A percentile compares a stretch with the other conserved stretches of the same genome.
Evolutionary conservation across 2,113 vertebrate species (phyloP).

Genomic region (Antechinus flavipes): DNA sequence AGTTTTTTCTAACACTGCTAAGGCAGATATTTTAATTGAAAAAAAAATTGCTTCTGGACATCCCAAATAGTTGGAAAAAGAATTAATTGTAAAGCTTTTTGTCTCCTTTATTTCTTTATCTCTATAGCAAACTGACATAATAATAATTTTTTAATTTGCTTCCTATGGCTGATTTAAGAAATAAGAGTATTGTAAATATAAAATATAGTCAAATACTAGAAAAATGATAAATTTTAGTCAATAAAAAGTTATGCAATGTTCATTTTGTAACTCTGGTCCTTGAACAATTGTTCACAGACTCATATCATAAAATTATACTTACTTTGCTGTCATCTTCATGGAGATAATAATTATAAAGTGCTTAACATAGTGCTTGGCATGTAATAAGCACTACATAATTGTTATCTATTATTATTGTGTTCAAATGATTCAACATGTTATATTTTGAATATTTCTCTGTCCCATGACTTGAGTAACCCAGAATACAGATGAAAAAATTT

Average conservation of each 20-base stretch:
- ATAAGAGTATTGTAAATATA: slow-evolving; percentile 33
- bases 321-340: not conserved
- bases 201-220: slow-evolving; percentile 1
- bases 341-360: not conserved
- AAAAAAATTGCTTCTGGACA: not conserved
- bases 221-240: slow-evolving; percentile 23
- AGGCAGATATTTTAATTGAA: not conserved
- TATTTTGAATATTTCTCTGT: slow-evolving; percentile 27
- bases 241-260: slow-evolving; percentile 29
- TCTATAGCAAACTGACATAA: slow-evolving; percentile 32
- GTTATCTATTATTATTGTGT: not conserved
- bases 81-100: not conserved
- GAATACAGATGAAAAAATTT: not conserved
- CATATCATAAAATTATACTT: slow-evolving; percentile 12
- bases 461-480: not conserved
- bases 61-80: not conserved
- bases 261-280: slow-evolving; percentile 4
- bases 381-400: not conserved
- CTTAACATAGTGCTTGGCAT: not conserved
- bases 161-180: slow-evolving; percentile 26
- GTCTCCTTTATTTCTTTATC: slow-evolving; percentile 19
- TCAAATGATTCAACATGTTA: slow-evolving; percentile 3
- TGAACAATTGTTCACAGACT: not conserved
- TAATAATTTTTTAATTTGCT: slow-evolving; percentile 34
- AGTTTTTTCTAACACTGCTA: not conserved